A percentile compares a stretch with the other conserved stretches of the same genome.
Evolutionary conservation across 2,113 vertebrate genomes (phyloP).

Genomic region (Myocastor coypus): DNA sequence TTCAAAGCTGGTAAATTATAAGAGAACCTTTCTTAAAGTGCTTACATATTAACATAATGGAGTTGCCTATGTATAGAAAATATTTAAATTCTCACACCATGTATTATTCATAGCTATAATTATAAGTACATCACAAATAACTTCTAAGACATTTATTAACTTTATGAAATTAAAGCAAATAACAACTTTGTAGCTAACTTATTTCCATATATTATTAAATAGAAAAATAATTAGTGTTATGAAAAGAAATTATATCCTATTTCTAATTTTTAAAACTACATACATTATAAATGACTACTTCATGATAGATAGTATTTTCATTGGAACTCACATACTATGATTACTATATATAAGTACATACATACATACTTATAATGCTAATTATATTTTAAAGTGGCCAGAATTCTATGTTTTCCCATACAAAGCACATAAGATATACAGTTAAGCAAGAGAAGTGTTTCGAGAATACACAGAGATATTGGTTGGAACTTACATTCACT

Average conservation of each 20-base stretch:
- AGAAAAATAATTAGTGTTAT: neutral
- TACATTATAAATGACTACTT: neutral
- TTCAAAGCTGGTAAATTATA: too few species aligned
- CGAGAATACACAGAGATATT: too few species aligned
- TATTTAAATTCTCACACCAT: neutral
- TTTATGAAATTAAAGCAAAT: neutral
- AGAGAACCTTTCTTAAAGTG: neutral
- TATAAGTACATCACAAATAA: neutral
- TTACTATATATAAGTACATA: neutral
- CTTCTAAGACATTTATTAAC: neutral
- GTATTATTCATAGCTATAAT: neutral
- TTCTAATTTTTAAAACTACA: neutral
- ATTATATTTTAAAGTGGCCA: neutral
- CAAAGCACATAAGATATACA: neutral
- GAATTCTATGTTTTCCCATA: neutral
- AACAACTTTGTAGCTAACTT: neutral
- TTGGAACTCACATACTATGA: neutral
- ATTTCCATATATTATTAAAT: neutral
- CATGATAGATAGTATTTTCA: neutral
- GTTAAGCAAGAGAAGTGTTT: neutral
- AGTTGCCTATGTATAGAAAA: neutral
- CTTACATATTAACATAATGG: neutral
- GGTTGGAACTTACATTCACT: too few species aligned
- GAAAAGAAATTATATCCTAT: neutral
- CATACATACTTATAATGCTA: neutral